Evolutionary conservation across 2,888 invertebrate species (phyloP), one percentile per base, ranked within the genome.

Genomic region (Nebria brevicollis): DNA sequence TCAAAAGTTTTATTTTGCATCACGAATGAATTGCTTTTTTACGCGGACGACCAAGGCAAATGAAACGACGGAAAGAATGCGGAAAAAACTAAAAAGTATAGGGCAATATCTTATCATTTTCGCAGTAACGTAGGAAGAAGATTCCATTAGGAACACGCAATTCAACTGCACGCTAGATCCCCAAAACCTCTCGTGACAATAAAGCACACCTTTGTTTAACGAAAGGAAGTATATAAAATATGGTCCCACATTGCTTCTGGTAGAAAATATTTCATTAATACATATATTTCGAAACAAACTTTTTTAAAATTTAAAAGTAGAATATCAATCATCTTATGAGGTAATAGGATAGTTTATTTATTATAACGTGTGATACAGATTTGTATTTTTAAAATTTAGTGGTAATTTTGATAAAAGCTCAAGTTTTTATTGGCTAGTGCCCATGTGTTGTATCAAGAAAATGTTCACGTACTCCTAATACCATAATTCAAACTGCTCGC

Each of bases 81-180:
- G 54, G 8, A 54, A 54, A 54, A 54, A 54, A 54, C 11, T 54
- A 54, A 54, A 54, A 54, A 54, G 54, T 8, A 54, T 2, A 54
- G 54, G 54, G 54, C 54, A 54, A 54, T 54, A 54, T 54, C 54
- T 54, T 54, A 54, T 54, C 54, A 54, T 54, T 54, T 54, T 54
- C 54, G 13, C 54, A 54, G 13, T 54, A 54, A 54, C 4, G 54
- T 13, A 8, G 13, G 54, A 13, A 54, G 54, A 13, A 13, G 13
- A 54, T 54, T 54, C 13, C 54, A 54, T 54, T 54, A 54, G 54
- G 2, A 54, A 54, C 54, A 54, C 54, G 54, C 54, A 8, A 54
- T 54, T 54, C 7, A 0, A 54, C 54, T 54, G 54, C 54, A 54
- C 54, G 54, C 54, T 13, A 54, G 4, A 7, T 54, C 54, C 54